Evolutionary conservation across 2,888 invertebrate genomes (phyloP), one percentile per base, ranked within the genome.

Genomic region (Agapetus fuscipes): DNA sequence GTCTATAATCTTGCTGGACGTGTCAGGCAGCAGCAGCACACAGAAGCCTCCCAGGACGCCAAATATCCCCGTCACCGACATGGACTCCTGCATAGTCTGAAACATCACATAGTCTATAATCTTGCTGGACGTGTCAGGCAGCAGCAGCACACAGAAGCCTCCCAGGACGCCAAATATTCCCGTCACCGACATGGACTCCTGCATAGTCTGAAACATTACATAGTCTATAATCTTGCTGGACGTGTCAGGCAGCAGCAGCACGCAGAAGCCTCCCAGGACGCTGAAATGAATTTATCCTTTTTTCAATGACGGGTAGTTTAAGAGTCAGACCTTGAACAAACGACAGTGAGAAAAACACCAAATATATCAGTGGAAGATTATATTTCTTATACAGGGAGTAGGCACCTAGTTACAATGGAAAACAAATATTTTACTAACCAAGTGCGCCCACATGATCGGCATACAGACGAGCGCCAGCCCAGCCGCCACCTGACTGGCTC

Each of bases 371-470:
- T n/a, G n/a, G n/a, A n/a, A n/a, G n/a, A n/a, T n/a, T n/a, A n/a
- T n/a, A n/a, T n/a, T n/a, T n/a, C n/a, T n/a, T n/a, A n/a, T n/a
- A n/a, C n/a, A n/a, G n/a, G n/a, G n/a, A n/a, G n/a, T n/a, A n/a
- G n/a, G n/a, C n/a, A n/a, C n/a, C n/a, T n/a, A n/a, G n/a, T n/a
- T n/a, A n/a, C n/a, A n/a, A n/a, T n/a, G n/a, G n/a, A n/a, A n/a
- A n/a, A n/a, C n/a, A n/a, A n/a, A n/a, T n/a, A n/a, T n/a, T n/a
- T n/a, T n/a, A n/a, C n/a, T n/a, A n/a, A n/a, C n/a, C n/a, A n/a
- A n/a, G n/a, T n/a, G n/a, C n/a, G 78, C 72, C 71, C 83, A 85
- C 49, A 86, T 64, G 60, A 84, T 85, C 4, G 87, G 87, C 32
- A 85, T 82, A 74, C 64, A 61, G 62, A 85, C 82, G 30, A 86